Percentiles rank a stretch among this genome's conserved stretches.
Evolutionary conservation across 2,888 invertebrate genomes (phyloP).

Genomic region (Diachrysia chrysitis): DNA sequence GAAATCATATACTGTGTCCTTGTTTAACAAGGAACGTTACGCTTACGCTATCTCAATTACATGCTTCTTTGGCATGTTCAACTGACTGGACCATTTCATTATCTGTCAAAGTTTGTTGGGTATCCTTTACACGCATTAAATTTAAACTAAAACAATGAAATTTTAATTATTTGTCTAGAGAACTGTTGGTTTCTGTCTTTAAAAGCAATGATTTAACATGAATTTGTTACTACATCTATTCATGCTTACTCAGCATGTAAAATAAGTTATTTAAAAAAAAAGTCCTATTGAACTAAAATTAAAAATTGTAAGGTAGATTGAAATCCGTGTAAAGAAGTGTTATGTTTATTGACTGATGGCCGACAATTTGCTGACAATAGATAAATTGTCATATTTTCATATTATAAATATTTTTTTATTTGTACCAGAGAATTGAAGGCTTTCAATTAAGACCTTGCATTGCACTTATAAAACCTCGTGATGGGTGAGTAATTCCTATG

Average conservation of each 20-base stretch:
- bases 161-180: background rate
- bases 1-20: constrained; percentile 19
- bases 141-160: background rate
- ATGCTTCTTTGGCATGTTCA: constrained; percentile 21
- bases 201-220: too few relatives aligned
- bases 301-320: background rate
- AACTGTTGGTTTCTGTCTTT: background rate
- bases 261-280: background rate
- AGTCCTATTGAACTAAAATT: background rate
- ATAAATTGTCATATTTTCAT: constrained; percentile 68
- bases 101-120: constrained; percentile 35
- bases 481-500: constrained; percentile 81
- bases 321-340: constrained; percentile 36
- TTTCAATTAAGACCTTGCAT: constrained; percentile 61
- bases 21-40: constrained; percentile 9
- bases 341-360: constrained; percentile 64
- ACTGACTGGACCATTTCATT: constrained; percentile 12
- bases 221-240: too few relatives aligned
- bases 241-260: too few relatives aligned
- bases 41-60: constrained; percentile 25
- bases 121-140: constrained; percentile 30
- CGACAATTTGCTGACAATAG: constrained; percentile 58
- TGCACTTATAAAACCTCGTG: constrained; percentile 65
- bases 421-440: constrained; percentile 61
- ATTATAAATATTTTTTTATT: constrained; percentile 66